Conservation (phyloP, 2,888 invertebrate genomes). For the Xanthorhoe spadicearia region DNA sequence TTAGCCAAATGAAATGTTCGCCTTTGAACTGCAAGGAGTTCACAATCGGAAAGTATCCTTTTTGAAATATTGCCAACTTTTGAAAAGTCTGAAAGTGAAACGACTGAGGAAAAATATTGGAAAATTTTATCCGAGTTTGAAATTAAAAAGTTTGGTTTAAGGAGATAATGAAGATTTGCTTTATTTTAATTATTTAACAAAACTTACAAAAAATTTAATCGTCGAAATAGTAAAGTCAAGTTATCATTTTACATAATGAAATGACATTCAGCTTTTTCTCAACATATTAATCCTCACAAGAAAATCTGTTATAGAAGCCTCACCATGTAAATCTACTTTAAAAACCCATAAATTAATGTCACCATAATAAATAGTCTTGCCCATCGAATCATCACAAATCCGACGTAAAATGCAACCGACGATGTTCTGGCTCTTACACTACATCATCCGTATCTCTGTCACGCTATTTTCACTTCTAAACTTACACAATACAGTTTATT, state of each 20-base stretch:
- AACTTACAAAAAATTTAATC: no score
- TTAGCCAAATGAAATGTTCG: constrained; percentile 67
- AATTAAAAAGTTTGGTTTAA: no score
- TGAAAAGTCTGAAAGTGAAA: constrained; percentile 16
- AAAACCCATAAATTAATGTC: constrained; percentile 57
- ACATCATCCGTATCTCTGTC: constrained; percentile 21
- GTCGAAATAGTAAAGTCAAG: background rate
- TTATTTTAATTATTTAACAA: no score
- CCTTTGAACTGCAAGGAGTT: constrained; percentile 55
- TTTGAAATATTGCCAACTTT: constrained; percentile 32
- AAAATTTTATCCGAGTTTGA: background rate
- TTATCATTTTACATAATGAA: background rate
- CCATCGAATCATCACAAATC: constrained; percentile 62
- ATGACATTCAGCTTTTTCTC: background rate
- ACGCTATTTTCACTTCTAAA: constrained; percentile 20
- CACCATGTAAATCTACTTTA: constrained; percentile 39
- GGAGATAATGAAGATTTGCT: no score
- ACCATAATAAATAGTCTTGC: constrained; percentile 60
- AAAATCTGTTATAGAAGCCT: constrained; percentile 12
- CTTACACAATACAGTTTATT: constrained; percentile 11
- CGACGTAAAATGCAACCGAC: constrained; percentile 65
- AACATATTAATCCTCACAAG: no score
- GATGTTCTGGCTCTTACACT: constrained; percentile 55
- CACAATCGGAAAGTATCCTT: constrained; percentile 58
- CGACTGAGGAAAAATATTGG: background rate